Conservation (phyloP, 2,888 invertebrate genomes). For the Epirrhoe alternata region DNA sequence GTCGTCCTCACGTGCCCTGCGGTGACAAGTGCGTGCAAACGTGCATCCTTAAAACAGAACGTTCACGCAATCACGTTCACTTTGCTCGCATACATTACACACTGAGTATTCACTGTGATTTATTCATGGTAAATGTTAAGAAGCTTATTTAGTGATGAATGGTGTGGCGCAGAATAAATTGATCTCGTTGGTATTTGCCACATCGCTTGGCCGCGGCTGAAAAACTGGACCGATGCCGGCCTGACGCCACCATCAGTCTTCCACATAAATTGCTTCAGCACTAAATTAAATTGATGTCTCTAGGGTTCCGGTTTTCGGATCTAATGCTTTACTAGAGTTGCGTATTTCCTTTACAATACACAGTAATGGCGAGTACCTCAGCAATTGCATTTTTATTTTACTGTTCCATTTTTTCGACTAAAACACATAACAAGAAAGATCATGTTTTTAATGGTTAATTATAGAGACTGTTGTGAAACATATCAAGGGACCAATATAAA, state of each 20-base stretch:
- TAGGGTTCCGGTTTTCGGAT: constrained; percentile 7
- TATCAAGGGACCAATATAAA: too few relatives aligned
- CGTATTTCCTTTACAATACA: constrained; percentile 17
- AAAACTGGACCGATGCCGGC: constrained; percentile 60
- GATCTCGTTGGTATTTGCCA: constrained; percentile 43
- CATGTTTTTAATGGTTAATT: not conserved
- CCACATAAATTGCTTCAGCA: constrained; percentile 39
- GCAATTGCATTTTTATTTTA: constrained; percentile 4
- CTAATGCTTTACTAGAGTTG: constrained; percentile 23
- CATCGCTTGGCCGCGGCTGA: constrained; percentile 52
- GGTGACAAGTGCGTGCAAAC: not conserved
- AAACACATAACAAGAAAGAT: not conserved
- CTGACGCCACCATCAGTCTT: constrained; percentile 49
- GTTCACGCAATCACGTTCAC: constrained; percentile 4
- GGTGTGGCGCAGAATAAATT: constrained; percentile 32
- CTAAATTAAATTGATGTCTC: constrained; percentile 38
- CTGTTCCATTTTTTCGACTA: not conserved
- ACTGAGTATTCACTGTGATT: constrained; percentile 7
- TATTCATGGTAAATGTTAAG: constrained; percentile 12
- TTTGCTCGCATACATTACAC: constrained; percentile 5
- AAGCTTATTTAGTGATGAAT: constrained; percentile 24
- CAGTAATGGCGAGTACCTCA: constrained; percentile 2
- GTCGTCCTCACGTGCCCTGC: too few relatives aligned
- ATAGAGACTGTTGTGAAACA: too few relatives aligned
- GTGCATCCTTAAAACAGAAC: constrained; percentile 3